Evolutionary conservation across 23 tunicate species (phyloP), one percentile per base, ranked within the genome.

Genomic region (Botrylloides violaceus): DNA sequence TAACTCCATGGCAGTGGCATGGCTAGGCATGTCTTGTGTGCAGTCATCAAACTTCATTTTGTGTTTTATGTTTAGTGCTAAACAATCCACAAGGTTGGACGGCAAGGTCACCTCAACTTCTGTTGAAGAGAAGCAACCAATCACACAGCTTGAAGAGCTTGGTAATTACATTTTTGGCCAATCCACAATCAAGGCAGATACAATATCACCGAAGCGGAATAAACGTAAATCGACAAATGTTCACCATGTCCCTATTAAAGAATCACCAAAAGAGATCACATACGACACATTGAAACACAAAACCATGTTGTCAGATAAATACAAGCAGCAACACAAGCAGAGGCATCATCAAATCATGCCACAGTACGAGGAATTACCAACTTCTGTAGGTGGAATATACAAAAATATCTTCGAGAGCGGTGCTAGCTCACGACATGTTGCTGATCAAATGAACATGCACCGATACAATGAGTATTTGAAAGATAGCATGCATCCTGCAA

Each of bases 161-260:
- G 70, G 33, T 3, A 63, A 31, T 27, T 34, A 63, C 26, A 63
- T 63, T 31, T 63, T 63, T 31, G 33, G n/a, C 18, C 34, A 63
- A 19, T 29, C 32, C 6, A 27, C 33, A 4, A 25, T 34, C 6
- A 3, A 33, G 4, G 36, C 26, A 19, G 29, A 28, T 28, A 29
- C 35, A 3, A 63, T 31, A 34, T 63, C 70, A 29, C 70, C 70
- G 29, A 63, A 63, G 29, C 70, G 70, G 33, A 63, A 63, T 19
- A 63, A 33, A 28, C 34, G 70, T 3, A 63, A 63, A 63, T 34
- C 70, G 3, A 63, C 20, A 33, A 63, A 31, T 34, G 35, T 63
- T 4, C 70, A 63, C 20, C 70, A 63, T 31, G 70, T 63, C 7
- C 53, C 53, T 15, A 15, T 43, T 9, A 43, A 43, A 43, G 53